Evolutionary conservation across 2,888 invertebrate species (phyloP).

Genomic region (Lasioglossum oenotherae): DNA sequence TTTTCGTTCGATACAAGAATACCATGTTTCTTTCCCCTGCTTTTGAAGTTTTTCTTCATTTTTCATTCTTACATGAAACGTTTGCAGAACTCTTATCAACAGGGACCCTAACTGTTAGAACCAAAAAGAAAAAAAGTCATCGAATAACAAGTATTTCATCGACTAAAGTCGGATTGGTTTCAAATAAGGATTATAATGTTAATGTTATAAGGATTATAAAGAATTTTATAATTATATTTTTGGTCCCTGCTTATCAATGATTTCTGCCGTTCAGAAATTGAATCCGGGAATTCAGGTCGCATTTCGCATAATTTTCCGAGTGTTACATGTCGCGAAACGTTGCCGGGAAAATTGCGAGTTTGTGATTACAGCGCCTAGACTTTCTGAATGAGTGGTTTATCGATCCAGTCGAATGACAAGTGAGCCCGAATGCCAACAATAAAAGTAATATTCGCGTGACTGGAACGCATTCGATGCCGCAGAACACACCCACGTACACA

Average conservation of each 20-base stretch:
- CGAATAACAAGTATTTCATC: too few relatives aligned
- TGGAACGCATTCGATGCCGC: slow-evolving; percentile 23
- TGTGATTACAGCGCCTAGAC: slow-evolving; percentile 29
- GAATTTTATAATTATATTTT: too few relatives aligned
- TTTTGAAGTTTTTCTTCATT: background rate
- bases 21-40: too few relatives aligned
- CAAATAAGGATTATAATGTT: too few relatives aligned
- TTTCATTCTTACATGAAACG: background rate
- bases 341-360: slow-evolving; percentile 16
- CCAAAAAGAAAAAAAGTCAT: too few relatives aligned
- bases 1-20: too few relatives aligned
- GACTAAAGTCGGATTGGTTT: too few relatives aligned
- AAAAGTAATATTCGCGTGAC: slow-evolving; percentile 60
- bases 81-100: too few relatives aligned
- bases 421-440: slow-evolving; percentile 44
- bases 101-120: too few relatives aligned
- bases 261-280: background rate
- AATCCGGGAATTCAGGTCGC: background rate
- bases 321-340: background rate
- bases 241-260: too few relatives aligned
- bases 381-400: slow-evolving; percentile 40
- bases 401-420: slow-evolving; percentile 39
- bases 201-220: too few relatives aligned
- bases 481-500: background rate
- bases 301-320: background rate